Conservation (phyloP, 2,888 invertebrate genomes). For the Diogma glabrata region DNA sequence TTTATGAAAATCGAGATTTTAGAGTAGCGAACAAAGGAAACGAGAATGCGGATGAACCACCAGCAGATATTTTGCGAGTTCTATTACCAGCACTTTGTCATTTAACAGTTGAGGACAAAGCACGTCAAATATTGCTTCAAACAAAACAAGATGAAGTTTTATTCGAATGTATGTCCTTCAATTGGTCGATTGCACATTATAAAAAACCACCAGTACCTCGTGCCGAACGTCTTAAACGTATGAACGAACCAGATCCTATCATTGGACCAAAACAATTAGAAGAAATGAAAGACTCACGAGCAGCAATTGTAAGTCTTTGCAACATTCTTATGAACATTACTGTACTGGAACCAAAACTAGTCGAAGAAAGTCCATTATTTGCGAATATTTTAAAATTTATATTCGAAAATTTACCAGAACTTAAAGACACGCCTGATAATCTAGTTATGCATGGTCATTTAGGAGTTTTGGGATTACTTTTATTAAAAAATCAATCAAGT, state of each 20-base stretch:
- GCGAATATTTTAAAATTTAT: slow-evolving; percentile 73
- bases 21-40: slow-evolving; percentile 51
- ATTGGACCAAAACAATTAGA: slow-evolving; percentile 61
- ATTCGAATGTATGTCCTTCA: slow-evolving; percentile 66
- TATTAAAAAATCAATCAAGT: slow-evolving; percentile 72
- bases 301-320: slow-evolving; percentile 78
- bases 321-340: slow-evolving; percentile 88
- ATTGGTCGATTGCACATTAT: slow-evolving; percentile 79
- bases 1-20: slow-evolving; percentile 57
- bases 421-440: slow-evolving; percentile 73
- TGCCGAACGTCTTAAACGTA: slow-evolving; percentile 63
- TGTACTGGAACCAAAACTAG: slow-evolving; percentile 73
- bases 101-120: slow-evolving; percentile 80
- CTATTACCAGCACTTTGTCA: slow-evolving; percentile 85
- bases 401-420: slow-evolving; percentile 70
- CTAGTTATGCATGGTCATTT: slow-evolving; percentile 76
- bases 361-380: slow-evolving; percentile 66
- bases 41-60: slow-evolving; percentile 33
- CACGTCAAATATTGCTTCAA: slow-evolving; percentile 65
- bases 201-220: slow-evolving; percentile 71
- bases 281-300: slow-evolving; percentile 73
- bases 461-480: slow-evolving; percentile 66
- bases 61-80: slow-evolving; percentile 63
- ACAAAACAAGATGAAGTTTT: slow-evolving; percentile 69
- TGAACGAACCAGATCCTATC: slow-evolving; percentile 64